Base-by-base conservation (phyloP, 1,140 invertebrate species). In the Propsilocerus akamusi region DNA sequence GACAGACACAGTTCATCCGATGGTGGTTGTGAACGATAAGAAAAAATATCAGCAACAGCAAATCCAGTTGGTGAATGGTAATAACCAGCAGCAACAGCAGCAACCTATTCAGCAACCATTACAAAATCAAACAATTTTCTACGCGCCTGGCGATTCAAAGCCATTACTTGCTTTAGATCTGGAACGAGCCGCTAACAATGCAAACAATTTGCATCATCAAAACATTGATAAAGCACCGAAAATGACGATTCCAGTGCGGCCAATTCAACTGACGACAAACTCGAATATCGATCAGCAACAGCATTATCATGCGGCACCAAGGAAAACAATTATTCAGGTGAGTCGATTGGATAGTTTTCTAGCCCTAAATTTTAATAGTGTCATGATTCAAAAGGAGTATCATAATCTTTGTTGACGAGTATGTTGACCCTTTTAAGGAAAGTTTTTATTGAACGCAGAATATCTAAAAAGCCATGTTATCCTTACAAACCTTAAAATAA, bases 281-380 rank as follows among this genome's bases (percentile, higher is more conserved):
- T 53, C 61, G 37, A 59, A 63, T 41, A 57, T 62, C 26, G 60
- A 72, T 67, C 60, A 59, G 50, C 49, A 58, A 54, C 54, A 64
- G 55, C 53, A 64, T 57, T 66, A 70, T 61, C 70, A 74, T 56
- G 66, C 72, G 69, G 63, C 63, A 72, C 77, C 80, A 52, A 74
- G 78, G 58, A 83, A 85, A 72, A 96, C 92, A 20, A 89, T 98
- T 24, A 96, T 98, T 61, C 94, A 98, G 62, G 63, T 65, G 51
- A 56, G 37, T 55, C 12, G 12, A 11, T n/a, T n/a, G n/a, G n/a
- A n/a, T n/a, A n/a, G n/a, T n/a, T n/a, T n/a, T n/a, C n/a, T n/a
- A n/a, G n/a, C n/a, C n/a, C n/a, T n/a, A n/a, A n/a, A n/a, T n/a
- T n/a, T n/a, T n/a, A n/a, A n/a, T n/a, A n/a, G n/a, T n/a, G n/a